Evolutionary conservation across 2,113 vertebrate genomes (phyloP).

Genomic region (Hucho hucho): DNA sequence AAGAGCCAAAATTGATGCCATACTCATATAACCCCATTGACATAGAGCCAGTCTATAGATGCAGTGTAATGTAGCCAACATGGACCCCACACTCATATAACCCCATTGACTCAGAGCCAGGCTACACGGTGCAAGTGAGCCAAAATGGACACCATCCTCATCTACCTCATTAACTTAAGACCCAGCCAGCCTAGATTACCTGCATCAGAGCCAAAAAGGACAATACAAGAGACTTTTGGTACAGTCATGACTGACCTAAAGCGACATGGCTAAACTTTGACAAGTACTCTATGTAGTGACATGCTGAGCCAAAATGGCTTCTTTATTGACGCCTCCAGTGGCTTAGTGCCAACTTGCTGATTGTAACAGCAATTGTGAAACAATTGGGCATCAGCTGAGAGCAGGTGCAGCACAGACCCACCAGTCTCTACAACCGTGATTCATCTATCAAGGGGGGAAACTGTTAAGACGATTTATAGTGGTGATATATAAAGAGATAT

Average conservation of each 20-base stretch:
- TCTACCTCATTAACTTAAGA: background rate
- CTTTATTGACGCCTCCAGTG: background rate
- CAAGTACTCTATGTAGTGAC: no score
- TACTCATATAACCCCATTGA: background rate
- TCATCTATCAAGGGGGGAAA: no score
- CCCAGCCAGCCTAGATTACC: background rate
- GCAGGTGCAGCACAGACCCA: background rate
- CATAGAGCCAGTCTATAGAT: background rate
- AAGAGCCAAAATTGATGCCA: no score
- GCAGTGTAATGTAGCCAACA: background rate
- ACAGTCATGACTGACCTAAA: background rate
- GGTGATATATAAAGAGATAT: no score
- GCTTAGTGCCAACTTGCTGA: background rate
- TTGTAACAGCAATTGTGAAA: background rate
- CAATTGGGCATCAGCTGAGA: background rate
- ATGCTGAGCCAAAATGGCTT: conserved; percentile 4
- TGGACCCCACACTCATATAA: background rate
- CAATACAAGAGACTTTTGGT: no score
- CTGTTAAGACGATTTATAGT: no score
- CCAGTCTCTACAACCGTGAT: no score
- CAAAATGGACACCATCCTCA: background rate
- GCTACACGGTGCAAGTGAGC: background rate
- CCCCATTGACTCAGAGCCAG: background rate
- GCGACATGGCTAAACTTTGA: background rate
- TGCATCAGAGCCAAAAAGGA: background rate